These are phyloP conservation scores for Drosophila kokeensis DNA, from an alignment of 2,888 invertebrate species.

Conservation along the genomic window DNA sequence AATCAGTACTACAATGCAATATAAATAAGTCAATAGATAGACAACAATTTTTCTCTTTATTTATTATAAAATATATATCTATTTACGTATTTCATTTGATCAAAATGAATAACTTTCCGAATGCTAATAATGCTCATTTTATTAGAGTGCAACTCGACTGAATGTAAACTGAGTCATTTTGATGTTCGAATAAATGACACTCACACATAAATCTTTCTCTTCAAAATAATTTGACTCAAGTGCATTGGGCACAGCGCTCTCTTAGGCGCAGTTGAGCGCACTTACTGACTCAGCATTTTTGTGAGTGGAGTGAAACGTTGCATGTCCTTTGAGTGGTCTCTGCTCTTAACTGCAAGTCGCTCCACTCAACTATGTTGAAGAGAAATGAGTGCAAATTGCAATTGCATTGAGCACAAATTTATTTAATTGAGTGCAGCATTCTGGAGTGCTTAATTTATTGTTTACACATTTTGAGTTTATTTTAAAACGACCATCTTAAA, in stretches of 20 bases:
- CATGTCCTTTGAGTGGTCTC: background rate
- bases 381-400: conserved; percentile 21
- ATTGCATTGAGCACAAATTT: conserved; percentile 3
- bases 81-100: background rate
- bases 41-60: background rate
- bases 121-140: background rate
- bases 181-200: background rate
- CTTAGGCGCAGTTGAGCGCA: conserved; percentile 31
- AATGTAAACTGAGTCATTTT: background rate
- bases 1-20: no score
- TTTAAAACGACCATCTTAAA: background rate
- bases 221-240: background rate
- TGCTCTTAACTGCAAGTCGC: conserved; percentile 13
- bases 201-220: conserved; percentile 12
- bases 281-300: background rate
- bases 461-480: background rate
- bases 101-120: background rate
- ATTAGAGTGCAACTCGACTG: background rate
- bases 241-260: conserved; percentile 16
- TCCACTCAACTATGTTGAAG: conserved; percentile 25
- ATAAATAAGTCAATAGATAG: background rate
- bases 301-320: conserved; percentile 9
- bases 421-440: background rate
- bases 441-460: no score
- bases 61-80: background rate